Evolutionary conservation across 2,113 vertebrate genomes (phyloP), one percentile per base, ranked within the genome.

Genomic region (Grammomys surdaster): DNA sequence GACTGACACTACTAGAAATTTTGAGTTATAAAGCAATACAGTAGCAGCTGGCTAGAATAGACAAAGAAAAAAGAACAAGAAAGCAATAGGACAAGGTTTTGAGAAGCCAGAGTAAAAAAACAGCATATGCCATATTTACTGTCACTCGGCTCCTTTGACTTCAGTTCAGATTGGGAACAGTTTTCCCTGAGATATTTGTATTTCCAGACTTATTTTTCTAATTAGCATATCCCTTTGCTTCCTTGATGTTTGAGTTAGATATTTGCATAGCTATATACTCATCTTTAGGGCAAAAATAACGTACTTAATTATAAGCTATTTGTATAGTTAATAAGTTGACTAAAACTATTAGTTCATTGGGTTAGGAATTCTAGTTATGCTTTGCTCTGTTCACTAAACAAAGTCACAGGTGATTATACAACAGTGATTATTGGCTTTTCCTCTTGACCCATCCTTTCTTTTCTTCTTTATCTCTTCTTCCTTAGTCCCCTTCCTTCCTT

Each of bases 101-200:
- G 69, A 56, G 73, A 97, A 95, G 78, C 73, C 22, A 54, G 58
- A 76, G 20, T 77, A 17, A 89, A 88, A 90, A 95, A 96, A 88
- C 87, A 96, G 70, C 93, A 88, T 80, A 91, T 88, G 76, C 80
- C 72, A 75, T 36, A 60, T 48, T 90, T 94, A 82, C 95, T 96
- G 95, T 93, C 81, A 96, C 36, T 77, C 10, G 54, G 31, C 31
- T 92, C 26, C 63, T 75, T 92, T 76, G 46, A 77, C 92, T 93
- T 92, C 67, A 82, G 19, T 89, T 54, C 67, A 82, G 65, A 77
- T 58, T 94, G 43, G 48, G 33, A 88, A 80, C 19, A 84, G 31
- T 80, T 90, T 95, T 92, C 65, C 90, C 54, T 46, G 60, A 73
- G 70, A 60, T 93, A 91, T 89, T 96, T 97, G n/a, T 93, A 89